Conservation (phyloP, 2,888 invertebrate species). For the Sesia bembeciformis region DNA sequence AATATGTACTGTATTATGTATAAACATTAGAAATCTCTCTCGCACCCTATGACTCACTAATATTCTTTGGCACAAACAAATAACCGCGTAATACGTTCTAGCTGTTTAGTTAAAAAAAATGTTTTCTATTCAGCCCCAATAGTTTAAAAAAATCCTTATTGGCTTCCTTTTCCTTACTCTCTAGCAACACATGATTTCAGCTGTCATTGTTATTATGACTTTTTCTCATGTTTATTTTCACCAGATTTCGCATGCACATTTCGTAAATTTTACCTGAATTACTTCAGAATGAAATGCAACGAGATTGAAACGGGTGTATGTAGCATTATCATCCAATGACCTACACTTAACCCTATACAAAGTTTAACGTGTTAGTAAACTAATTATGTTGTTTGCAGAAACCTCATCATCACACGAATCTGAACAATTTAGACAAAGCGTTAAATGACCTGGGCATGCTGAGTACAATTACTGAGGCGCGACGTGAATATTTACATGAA, state of each 20-base stretch:
- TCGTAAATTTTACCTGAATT: constrained; percentile 30
- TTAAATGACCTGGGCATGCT: constrained; percentile 77
- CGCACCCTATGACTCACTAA: too few species aligned
- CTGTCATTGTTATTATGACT: constrained; percentile 41
- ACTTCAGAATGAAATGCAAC: constrained; percentile 58
- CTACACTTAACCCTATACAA: background rate
- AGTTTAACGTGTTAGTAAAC: background rate
- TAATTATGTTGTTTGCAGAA: constrained; percentile 41
- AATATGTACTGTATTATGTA: too few species aligned
- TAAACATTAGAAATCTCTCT: too few species aligned
- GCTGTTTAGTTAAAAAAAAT: too few species aligned
- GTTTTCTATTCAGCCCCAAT: too few species aligned
- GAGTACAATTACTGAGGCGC: constrained; percentile 73
- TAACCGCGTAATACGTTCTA: too few species aligned
- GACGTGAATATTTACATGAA: constrained; percentile 72
- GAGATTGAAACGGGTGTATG: constrained; percentile 49
- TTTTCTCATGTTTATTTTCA: constrained; percentile 71
- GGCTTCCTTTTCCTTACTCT: too few species aligned
- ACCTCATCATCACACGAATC: constrained; percentile 56
- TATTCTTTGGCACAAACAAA: too few species aligned
- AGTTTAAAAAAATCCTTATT: too few species aligned
- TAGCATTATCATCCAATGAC: constrained; percentile 10
- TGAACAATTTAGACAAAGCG: constrained; percentile 74
- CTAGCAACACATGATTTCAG: too few species aligned
- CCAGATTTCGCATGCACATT: constrained; percentile 42